phyloP scores from a whole-genome alignment of 1,140 invertebrate genomes.

The Caenorhabditis remanei region DNA sequence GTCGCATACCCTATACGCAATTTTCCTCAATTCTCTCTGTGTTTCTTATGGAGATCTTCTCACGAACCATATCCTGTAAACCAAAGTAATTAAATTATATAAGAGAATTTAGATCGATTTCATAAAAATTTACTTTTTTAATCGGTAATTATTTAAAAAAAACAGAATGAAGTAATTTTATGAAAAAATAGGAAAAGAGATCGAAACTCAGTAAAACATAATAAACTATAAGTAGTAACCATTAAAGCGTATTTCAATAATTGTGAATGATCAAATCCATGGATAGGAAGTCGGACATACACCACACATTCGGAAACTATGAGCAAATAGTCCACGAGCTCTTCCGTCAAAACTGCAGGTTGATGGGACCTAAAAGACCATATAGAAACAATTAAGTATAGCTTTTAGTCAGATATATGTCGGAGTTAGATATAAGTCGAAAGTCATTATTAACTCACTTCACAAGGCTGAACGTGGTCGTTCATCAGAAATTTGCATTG shows the following conservation, averaged over 20 bases:
- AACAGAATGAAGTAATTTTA: neutral
- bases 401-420: too few species aligned
- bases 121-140: too few species aligned
- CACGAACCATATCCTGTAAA: too few species aligned
- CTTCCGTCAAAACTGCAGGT: conserved; percentile 36
- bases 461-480: conserved; percentile 68
- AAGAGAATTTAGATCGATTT: too few species aligned
- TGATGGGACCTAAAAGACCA: neutral
- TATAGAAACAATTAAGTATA: neutral
- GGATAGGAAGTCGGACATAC: conserved; percentile 36
- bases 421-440: too few species aligned
- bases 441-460: conserved; percentile 56
- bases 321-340: conserved; percentile 14
- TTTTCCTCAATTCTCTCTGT: too few species aligned
- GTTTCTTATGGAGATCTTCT: too few species aligned
- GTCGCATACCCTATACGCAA: too few species aligned
- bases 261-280: neutral
- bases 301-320: conserved; percentile 44
- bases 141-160: neutral
- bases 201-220: conserved; percentile 27
- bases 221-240: neutral
- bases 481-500: conserved; percentile 64
- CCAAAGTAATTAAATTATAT: too few species aligned
- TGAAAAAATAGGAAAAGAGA: neutral
- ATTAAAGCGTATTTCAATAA: neutral